Base-by-base conservation (phyloP, 2,888 invertebrate species). In the Halictus quadricinctus region DNA sequence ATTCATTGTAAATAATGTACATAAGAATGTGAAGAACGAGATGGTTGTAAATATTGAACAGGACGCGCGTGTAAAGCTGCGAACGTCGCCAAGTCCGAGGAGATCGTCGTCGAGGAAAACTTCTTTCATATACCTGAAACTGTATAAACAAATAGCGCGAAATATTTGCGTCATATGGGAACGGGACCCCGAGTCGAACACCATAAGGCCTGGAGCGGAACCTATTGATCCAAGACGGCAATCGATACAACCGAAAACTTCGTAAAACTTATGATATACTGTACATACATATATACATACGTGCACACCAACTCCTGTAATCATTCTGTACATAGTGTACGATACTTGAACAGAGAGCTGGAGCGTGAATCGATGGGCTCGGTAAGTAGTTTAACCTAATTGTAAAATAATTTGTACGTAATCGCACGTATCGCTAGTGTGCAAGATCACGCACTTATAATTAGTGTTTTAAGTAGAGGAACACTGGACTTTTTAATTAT, bases 161-260 rank as follows among this genome's bases (percentile, higher is more conserved):
- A 74, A 72, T 58, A 84, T 90, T 87, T 93, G 93, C 83, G 70
- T 91, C 75, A 86, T 90, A 70, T 89, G 75, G 79, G 85, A 81
- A 69, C 73, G 21, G 60, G 36, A 83, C 12, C 25, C 77, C 25
- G 79, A 86, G 46, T 73, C 58, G 13, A 90, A 83, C 78, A 92
- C 91, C 12, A 86, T 88, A 29, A 88, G 91, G 77, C 92, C 93
- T 10, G 91, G 90, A 72, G 90, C 92, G 21, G 91, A 91, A 60
- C 81, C 87, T 21, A 66, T 86, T 66, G 72, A 82, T 75, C 90
- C 90, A 7, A 83, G 89, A 48, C 43, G 36, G 54, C 46, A 60
- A 50, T 58, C 64, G 66, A 21, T 64, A 41, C 46, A 74, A 74
- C 58, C 79, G 60, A 79, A 74, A 70, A 66, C 36, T 43, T 58